Conservation (phyloP, 2,797 vertebrate species). For the Amphiprion clarkii region DNA sequence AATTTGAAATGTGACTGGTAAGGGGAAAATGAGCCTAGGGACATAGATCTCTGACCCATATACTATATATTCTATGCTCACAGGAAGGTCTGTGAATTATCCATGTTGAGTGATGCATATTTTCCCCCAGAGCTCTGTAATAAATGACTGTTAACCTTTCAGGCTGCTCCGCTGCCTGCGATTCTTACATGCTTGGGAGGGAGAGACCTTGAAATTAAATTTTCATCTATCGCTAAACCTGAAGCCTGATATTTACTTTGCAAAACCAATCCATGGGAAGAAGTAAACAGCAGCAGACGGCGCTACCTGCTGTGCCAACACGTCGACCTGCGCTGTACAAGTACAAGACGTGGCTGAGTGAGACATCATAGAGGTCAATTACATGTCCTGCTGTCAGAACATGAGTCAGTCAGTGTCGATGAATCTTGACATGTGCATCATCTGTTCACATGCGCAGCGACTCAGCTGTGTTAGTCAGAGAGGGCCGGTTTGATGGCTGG, state of each 20-base stretch:
- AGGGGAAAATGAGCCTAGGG: constrained; percentile 1
- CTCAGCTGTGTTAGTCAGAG: constrained; percentile 51
- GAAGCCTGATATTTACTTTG: background rate
- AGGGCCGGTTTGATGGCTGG: constrained; percentile 43
- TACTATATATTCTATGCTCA: background rate
- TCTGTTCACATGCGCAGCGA: constrained; percentile 33
- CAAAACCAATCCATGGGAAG: background rate
- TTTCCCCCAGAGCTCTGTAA: background rate
- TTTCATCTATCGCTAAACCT: background rate
- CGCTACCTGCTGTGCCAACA: constrained; percentile 8
- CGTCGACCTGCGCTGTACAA: background rate
- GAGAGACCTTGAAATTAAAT: background rate
- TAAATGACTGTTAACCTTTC: constrained; percentile 2
- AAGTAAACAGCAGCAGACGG: constrained; percentile 17
- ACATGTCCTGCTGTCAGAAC: constrained; percentile 72
- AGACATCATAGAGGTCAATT: constrained; percentile 65
- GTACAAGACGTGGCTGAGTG: constrained; percentile 38
- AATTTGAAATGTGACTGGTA: constrained; percentile 8
- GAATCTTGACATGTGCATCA: constrained; percentile 67
- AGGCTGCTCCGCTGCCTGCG: background rate
- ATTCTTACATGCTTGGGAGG: background rate
- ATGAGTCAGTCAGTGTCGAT: constrained; percentile 47
- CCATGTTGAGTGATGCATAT: constrained; percentile 8
- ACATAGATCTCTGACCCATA: background rate
- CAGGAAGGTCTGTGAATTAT: background rate